These are phyloP conservation scores for Merops nubicus DNA, from an alignment of 2,113 vertebrate genomes.

Conservation along the genomic window DNA sequence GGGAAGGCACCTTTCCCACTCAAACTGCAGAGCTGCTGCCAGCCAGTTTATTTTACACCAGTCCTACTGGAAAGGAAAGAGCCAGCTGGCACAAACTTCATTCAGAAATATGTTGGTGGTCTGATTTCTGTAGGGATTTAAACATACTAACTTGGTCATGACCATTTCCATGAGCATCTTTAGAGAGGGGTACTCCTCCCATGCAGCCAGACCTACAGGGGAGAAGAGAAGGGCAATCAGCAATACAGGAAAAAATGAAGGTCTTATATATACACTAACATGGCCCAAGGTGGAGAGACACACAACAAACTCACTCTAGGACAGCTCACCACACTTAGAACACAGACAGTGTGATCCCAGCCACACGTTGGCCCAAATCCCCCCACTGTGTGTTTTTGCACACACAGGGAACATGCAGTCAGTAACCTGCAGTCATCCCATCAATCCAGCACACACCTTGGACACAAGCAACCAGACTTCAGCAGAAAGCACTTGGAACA, in stretches of 20 bases:
- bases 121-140: background rate
- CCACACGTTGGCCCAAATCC: background rate
- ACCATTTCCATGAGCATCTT: constrained; percentile 99
- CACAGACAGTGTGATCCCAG: background rate
- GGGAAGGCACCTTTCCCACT: background rate
- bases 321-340: background rate
- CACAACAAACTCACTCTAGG: background rate
- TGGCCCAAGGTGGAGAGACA: background rate
- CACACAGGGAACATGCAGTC: background rate
- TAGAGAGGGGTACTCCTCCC: constrained; percentile 95
- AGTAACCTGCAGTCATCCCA: background rate
- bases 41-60: background rate
- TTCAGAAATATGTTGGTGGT: background rate
- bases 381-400: background rate
- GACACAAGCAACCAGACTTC: background rate
- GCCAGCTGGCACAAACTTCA: background rate
- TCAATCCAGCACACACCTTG: background rate
- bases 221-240: background rate
- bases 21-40: background rate
- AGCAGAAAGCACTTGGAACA: background rate
- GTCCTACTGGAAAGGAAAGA: background rate
- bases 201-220: constrained; percentile 88
- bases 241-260: background rate
- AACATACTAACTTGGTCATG: constrained; percentile 91
- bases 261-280: background rate